These are phyloP conservation scores for Morbakka virulenta DNA, from an alignment of 30 jellyfish, hydroid and myxozoan genomes.

Conservation along the genomic window DNA sequence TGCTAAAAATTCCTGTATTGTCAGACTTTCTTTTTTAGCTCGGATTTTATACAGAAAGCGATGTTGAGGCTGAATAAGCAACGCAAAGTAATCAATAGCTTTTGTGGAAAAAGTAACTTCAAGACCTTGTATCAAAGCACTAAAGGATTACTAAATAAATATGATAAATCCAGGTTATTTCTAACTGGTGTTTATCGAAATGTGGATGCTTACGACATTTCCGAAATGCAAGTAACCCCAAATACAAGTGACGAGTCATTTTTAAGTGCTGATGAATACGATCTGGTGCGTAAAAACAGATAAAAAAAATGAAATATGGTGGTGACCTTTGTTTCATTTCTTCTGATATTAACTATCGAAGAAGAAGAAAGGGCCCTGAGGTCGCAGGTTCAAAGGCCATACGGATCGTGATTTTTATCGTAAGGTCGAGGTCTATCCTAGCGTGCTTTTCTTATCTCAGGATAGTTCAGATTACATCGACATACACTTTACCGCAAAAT, in stretches of 20 bases:
- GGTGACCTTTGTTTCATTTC: constrained; percentile 6
- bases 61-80: constrained; percentile 31
- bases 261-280: constrained; percentile 27
- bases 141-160: constrained; percentile 33
- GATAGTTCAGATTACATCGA: constrained; percentile 52
- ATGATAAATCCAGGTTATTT: constrained; percentile 17
- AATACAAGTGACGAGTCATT: neutral
- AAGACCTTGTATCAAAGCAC: constrained; percentile 46
- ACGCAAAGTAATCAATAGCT: constrained; percentile 7
- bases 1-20: constrained; percentile 25
- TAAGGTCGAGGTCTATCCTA: constrained; percentile 37
- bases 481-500: constrained; percentile 51
- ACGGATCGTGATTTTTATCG: constrained; percentile 55
- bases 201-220: constrained; percentile 40
- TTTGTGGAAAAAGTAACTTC: constrained; percentile 28
- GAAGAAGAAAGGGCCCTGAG: constrained; percentile 52
- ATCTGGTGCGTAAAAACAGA: constrained; percentile 46
- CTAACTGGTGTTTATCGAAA: constrained; percentile 11
- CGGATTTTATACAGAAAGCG: constrained; percentile 24
- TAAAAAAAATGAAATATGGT: neutral
- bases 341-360: constrained; percentile 26
- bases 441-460: constrained; percentile 50
- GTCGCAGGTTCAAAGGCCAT: constrained; percentile 43
- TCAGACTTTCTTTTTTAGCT: constrained; percentile 29
- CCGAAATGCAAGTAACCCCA: constrained; percentile 20